Conservation (phyloP, 1,140 invertebrate species). For the Holcopasites calliopsidis region DNA sequence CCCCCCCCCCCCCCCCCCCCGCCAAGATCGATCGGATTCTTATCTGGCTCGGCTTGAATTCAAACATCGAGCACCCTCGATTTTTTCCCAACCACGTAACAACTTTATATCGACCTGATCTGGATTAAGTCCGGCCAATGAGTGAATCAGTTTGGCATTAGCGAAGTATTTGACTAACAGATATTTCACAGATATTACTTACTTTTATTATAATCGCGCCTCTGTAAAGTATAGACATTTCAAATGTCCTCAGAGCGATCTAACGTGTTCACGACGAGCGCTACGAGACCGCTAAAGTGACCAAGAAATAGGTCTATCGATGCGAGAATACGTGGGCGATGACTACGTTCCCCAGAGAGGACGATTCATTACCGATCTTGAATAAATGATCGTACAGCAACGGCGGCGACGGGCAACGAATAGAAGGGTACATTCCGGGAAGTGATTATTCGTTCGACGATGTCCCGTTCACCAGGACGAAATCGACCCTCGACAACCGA, state of each 20-base stretch:
- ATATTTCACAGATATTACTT: background rate
- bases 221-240: too few relatives aligned
- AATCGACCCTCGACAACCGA: constrained; percentile 75
- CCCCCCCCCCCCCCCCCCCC: too few relatives aligned
- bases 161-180: background rate
- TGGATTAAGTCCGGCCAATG: background rate
- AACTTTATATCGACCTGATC: constrained; percentile 9
- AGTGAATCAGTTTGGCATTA: background rate
- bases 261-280: background rate
- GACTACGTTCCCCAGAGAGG: constrained; percentile 70
- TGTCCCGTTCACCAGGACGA: constrained; percentile 66
- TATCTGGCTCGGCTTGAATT: constrained; percentile 14
- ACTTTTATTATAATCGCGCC: background rate
- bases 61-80: constrained; percentile 15
- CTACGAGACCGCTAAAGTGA: constrained; percentile 21
- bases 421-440: constrained; percentile 52
- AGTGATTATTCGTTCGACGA: constrained; percentile 77
- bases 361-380: constrained; percentile 75
- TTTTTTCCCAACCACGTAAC: background rate
- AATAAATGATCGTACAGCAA: constrained; percentile 74
- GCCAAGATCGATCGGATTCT: constrained; percentile 64
- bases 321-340: constrained; percentile 58
- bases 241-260: background rate
- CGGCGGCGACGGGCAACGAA: constrained; percentile 45
- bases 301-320: constrained; percentile 42